These are phyloP conservation scores for Margaritifera margaritifera DNA, from an alignment of 2,888 invertebrate species.

Conservation along the genomic window DNA sequence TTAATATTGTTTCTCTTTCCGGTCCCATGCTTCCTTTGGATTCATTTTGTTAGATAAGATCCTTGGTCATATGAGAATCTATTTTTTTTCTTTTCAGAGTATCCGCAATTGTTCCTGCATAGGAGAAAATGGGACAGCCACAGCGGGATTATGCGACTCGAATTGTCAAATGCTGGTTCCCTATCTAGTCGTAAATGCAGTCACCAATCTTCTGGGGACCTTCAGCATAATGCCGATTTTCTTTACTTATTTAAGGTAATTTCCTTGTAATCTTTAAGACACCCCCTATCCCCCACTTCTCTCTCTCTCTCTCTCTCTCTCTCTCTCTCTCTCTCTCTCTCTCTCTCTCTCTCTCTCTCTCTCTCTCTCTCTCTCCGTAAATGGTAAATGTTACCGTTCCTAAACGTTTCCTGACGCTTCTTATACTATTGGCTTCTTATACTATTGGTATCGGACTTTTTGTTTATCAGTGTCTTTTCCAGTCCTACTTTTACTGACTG, in stretches of 20 bases:
- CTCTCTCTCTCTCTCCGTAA: neutral
- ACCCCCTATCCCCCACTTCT: neutral
- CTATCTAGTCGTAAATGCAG: slow-evolving; percentile 27
- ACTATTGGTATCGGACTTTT: too few species aligned
- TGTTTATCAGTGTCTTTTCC: too few species aligned
- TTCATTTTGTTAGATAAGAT: too few species aligned
- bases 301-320: slow-evolving; percentile 4
- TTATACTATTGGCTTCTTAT: too few species aligned
- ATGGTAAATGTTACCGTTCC: neutral
- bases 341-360: slow-evolving; percentile 6
- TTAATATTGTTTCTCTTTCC: too few species aligned
- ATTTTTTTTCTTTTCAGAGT: slow-evolving; percentile 9
- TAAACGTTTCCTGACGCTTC: too few species aligned
- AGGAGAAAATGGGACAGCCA: slow-evolving; percentile 29
- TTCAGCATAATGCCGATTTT: slow-evolving; percentile 49
- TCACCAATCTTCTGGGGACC: slow-evolving; percentile 40
- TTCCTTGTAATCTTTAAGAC: neutral
- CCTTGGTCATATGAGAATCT: too few species aligned
- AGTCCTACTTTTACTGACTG: too few species aligned
- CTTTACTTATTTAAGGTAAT: slow-evolving; percentile 46
- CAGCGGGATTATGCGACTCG: slow-evolving; percentile 46
- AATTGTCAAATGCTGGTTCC: slow-evolving; percentile 45
- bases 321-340: slow-evolving; percentile 1
- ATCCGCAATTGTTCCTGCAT: slow-evolving; percentile 22
- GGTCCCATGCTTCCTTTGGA: too few species aligned